phyloP scores from a whole-genome alignment of 2,797 vertebrate species.

The Dryobates pubescens region DNA sequence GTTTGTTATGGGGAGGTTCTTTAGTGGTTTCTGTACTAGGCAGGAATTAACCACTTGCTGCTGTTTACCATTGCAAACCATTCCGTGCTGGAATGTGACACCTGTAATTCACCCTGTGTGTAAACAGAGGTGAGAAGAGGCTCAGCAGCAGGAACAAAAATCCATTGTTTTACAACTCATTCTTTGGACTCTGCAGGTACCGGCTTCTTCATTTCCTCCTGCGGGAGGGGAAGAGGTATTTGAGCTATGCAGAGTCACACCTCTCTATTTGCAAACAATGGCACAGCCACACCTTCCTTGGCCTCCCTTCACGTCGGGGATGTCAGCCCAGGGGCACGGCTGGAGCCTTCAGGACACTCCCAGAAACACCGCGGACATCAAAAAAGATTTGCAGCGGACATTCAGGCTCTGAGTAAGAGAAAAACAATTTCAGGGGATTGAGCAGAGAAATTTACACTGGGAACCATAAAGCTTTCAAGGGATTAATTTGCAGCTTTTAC shows the following conservation, averaged over 20 bases:
- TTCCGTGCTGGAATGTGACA: not conserved
- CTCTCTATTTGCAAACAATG: conserved; percentile 59
- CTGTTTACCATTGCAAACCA: not conserved
- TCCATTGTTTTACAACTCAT: conserved; percentile 52
- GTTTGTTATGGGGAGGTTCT: not conserved
- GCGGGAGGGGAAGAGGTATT: not conserved
- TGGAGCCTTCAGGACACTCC: not conserved
- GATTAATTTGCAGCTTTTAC: not conserved
- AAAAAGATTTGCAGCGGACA: not conserved
- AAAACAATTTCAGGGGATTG: not conserved
- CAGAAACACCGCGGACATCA: fast-evolving
- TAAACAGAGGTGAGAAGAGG: not conserved
- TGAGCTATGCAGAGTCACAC: conserved; percentile 7
- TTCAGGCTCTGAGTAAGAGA: not conserved
- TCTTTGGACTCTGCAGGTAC: conserved; percentile 59
- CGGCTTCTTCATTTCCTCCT: conserved; percentile 33
- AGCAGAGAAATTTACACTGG: not conserved
- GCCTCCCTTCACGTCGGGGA: not conserved
- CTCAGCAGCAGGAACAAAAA: conserved; percentile 54
- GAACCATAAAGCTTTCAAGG: not conserved
- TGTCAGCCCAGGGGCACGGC: not conserved
- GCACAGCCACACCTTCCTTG: not conserved
- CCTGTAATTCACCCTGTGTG: not conserved
- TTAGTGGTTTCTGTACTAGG: not conserved
- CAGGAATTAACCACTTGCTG: not conserved